Evolutionary conservation across 2,797 vertebrate genomes (phyloP).

Genomic region (Fistularia tabacaria): DNA sequence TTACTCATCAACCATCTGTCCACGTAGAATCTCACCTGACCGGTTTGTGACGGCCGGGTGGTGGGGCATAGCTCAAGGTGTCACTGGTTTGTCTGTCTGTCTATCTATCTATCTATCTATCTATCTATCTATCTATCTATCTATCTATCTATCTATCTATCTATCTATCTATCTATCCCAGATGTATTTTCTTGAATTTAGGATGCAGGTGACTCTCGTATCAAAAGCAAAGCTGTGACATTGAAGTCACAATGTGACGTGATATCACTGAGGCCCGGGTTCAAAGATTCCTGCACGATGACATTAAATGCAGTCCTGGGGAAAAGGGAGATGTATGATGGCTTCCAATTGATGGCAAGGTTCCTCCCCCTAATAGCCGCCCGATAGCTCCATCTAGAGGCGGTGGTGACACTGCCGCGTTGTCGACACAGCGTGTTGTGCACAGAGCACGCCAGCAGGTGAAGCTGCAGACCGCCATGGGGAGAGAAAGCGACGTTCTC

Average conservation of each 20-base stretch:
- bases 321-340: too few relatives aligned
- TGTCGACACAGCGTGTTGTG: conserved; percentile 10
- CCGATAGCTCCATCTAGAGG: conserved; percentile 32
- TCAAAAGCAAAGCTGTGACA: neutral
- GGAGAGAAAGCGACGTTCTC: conserved; percentile 18
- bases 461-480: conserved; percentile 62
- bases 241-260: too few relatives aligned
- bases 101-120: too few relatives aligned
- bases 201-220: too few relatives aligned
- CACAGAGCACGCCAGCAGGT: conserved; percentile 52
- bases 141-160: too few relatives aligned
- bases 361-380: neutral
- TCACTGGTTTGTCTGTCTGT: too few relatives aligned
- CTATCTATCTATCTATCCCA: too few relatives aligned
- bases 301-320: too few relatives aligned
- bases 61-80: conserved; percentile 30
- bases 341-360: too few relatives aligned
- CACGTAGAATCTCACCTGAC: conserved; percentile 60
- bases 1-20: conserved; percentile 14
- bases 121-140: conserved; percentile 1
- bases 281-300: too few relatives aligned
- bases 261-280: too few relatives aligned
- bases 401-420: neutral
- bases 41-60: conserved; percentile 54
- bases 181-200: too few relatives aligned